Conservation (phyloP, 2,888 invertebrate species). For the Mythimna albipuncta region DNA sequence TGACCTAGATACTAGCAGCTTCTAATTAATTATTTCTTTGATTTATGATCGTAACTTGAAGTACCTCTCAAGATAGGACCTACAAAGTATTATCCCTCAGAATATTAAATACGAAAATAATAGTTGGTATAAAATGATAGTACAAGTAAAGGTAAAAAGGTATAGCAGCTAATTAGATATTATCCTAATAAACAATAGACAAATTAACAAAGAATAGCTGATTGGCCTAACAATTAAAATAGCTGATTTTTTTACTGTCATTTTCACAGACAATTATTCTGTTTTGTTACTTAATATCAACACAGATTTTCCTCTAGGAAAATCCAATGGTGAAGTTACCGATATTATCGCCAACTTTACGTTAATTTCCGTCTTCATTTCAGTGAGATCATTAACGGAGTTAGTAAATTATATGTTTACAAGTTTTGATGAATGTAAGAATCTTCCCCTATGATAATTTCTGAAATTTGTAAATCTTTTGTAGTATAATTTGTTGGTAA, state of each 20-base stretch:
- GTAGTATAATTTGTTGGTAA: neutral
- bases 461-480: neutral
- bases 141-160: neutral
- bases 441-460: neutral
- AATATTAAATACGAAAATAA: neutral
- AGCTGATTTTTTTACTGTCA: neutral
- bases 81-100: neutral
- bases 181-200: conserved; percentile 28
- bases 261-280: too few species aligned
- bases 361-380: neutral
- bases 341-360: too few species aligned
- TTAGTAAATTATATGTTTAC: too few species aligned
- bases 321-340: too few species aligned
- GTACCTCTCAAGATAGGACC: neutral
- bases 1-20: neutral
- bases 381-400: too few species aligned
- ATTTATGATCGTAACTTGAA: neutral
- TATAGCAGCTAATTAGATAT: neutral
- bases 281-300: too few species aligned
- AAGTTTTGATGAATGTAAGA: too few species aligned
- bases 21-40: neutral
- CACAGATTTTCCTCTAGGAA: too few species aligned
- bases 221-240: conserved; percentile 1
- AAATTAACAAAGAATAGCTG: conserved; percentile 14
- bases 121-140: neutral